Evolutionary conservation across 2,888 invertebrate genomes (phyloP), one percentile per base, ranked within the genome.

Genomic region (Aspidiotus rigidus): DNA sequence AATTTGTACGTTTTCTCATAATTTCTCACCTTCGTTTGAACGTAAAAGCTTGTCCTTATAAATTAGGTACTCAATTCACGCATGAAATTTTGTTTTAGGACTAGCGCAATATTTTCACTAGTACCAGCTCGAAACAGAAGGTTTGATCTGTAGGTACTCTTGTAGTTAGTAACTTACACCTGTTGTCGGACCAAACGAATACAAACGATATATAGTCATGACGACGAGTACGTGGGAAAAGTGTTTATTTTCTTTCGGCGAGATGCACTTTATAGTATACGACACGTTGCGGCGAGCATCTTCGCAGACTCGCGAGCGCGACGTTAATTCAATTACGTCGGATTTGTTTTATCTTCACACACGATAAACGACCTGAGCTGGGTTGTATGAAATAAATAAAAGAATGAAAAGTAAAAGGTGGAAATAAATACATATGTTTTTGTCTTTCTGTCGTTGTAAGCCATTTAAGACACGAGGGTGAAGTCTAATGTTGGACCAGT

Each of bases 401-500:
- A 49, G 49, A 11, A 49, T 28, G 49, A 49, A 6, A 11, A 49
- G 49, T n/a, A 49, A n/a, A 49, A 49, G 49, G 49, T 49, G n/a
- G 49, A 49, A 49, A 49, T n/a, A 49, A 49, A 49, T 49, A 49
- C n/a, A 49, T n/a, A 49, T 49, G 49, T 49, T 49, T 11, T 49
- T n/a, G 49, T 28, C 28, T 28, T 28, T 28, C 49, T 49, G 6
- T 11, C n/a, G 17, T 10, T 28, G 62, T 62, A 39, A 53, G 7
- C 40, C 41, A 13, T 57, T 11, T 17, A 17, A 15, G 17, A 15
- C 11, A 16, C 49, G 7, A 54, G 63, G 63, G 63, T 63, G 63
- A 63, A 53, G 28, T 53, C 28, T 49, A 49, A 49, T 49, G 49
- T 63, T 63, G 63, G 63, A 63, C 63, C 63, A 63, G 44, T 49